Conservation (phyloP, 2,113 vertebrate species). For the Rynchops niger region DNA sequence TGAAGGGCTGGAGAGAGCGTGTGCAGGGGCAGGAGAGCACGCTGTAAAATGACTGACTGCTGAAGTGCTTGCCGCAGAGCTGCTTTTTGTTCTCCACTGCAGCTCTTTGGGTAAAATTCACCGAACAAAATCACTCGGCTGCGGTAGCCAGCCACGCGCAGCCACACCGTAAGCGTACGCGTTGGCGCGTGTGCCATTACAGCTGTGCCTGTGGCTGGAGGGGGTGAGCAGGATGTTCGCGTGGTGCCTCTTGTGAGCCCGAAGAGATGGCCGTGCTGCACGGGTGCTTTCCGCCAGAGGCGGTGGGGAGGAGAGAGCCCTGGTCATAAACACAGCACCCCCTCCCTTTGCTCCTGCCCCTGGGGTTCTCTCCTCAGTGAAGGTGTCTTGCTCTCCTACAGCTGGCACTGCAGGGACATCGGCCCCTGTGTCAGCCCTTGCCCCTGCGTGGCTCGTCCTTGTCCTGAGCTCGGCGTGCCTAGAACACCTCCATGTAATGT, state of each 20-base stretch:
- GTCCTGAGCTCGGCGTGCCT: neutral
- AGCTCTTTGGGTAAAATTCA: neutral
- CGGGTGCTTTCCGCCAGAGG: neutral
- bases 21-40: neutral
- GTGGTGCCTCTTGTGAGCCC: neutral
- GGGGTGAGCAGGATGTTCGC: neutral
- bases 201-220: neutral
- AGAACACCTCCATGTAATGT: neutral
- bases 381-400: neutral
- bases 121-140: neutral
- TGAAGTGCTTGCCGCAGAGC: rapidly evolving
- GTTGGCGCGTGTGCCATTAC: neutral
- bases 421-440: too few relatives aligned
- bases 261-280: neutral
- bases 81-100: neutral
- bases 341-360: neutral
- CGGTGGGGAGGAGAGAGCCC: rapidly evolving
- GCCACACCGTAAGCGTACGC: rapidly evolving
- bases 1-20: neutral
- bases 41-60: neutral
- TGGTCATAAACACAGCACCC: neutral
- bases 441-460: neutral
- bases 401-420: neutral
- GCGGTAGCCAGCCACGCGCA: rapidly evolving
- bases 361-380: neutral